A percentile compares a stretch with the other conserved stretches of the same genome.
Conservation (phyloP, 2,113 vertebrate species). For the Calyptomena viridis region DNA sequence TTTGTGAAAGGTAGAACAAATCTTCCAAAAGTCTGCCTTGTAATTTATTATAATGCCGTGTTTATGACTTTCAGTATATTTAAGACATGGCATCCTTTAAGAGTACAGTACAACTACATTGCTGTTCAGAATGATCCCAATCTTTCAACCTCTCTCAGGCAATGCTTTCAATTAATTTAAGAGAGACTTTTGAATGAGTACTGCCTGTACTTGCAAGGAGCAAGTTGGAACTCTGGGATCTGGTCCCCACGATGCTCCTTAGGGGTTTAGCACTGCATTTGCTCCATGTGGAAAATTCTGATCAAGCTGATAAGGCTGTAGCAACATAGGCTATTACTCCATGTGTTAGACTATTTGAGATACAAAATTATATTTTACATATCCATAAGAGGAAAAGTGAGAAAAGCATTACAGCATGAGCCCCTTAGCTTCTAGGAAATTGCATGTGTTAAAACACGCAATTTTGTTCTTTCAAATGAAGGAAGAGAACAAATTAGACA, state of each 20-base stretch:
- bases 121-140: background rate
- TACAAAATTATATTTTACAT: background rate
- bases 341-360: background rate
- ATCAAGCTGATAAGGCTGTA: background rate
- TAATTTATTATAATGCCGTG: constrained; percentile 55
- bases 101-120: background rate
- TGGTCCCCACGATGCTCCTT: background rate
- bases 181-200: background rate
- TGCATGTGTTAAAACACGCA: background rate
- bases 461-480: background rate
- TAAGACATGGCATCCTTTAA: constrained; percentile 27
- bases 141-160: background rate
- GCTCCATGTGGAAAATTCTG: background rate
- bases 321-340: background rate
- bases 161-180: background rate
- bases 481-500: background rate
- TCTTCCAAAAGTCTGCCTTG: constrained; percentile 63
- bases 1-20: constrained; percentile 72
- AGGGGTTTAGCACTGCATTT: background rate
- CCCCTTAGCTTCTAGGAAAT: background rate
- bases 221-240: background rate
- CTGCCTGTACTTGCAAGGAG: background rate
- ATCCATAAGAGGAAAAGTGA: background rate
- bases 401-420: background rate
- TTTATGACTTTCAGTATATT: constrained; percentile 64